These are phyloP conservation scores for Microdon myrmicae DNA, from an alignment of 2,888 invertebrate genomes.

Conservation along the genomic window DNA sequence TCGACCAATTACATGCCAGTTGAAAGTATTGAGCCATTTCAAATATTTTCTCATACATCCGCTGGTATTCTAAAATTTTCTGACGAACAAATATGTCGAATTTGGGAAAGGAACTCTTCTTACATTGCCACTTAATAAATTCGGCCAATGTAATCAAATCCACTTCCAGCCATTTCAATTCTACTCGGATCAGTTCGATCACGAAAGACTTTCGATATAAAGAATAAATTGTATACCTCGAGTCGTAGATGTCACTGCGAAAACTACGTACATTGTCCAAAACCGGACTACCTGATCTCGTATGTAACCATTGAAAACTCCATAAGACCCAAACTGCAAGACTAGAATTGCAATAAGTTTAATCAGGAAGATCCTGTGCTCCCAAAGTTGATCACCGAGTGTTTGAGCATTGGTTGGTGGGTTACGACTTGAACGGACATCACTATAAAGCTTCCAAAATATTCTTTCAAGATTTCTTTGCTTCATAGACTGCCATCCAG, in stretches of 20 bases:
- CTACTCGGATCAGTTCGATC: constrained; percentile 58
- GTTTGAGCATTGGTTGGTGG: not conserved
- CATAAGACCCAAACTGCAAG: not conserved
- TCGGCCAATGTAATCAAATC: constrained; percentile 58
- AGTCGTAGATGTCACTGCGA: constrained; percentile 53
- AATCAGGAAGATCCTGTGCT: constrained; percentile 1
- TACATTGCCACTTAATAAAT: constrained; percentile 55
- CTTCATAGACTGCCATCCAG: constrained; percentile 12
- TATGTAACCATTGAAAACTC: not conserved
- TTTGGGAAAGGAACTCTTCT: constrained; percentile 52
- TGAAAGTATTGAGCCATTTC: constrained; percentile 56
- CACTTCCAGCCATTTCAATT: constrained; percentile 54
- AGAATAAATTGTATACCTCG: constrained; percentile 59
- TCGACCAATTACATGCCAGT: constrained; percentile 56
- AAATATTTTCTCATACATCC: constrained; percentile 55
- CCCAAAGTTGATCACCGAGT: constrained; percentile 4
- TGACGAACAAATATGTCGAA: constrained; percentile 57
- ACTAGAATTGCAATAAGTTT: too few relatives aligned
- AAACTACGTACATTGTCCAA: constrained; percentile 58
- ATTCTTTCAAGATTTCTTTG: constrained; percentile 34
- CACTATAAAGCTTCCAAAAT: constrained; percentile 15
- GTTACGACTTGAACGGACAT: not conserved
- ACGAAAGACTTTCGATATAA: too few relatives aligned
- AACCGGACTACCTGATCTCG: constrained; percentile 53
- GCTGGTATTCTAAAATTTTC: constrained; percentile 57